Evolutionary conservation across 2,113 vertebrate species (phyloP), one percentile per base, ranked within the genome.

Genomic region (Rhabdomys dilectus): DNA sequence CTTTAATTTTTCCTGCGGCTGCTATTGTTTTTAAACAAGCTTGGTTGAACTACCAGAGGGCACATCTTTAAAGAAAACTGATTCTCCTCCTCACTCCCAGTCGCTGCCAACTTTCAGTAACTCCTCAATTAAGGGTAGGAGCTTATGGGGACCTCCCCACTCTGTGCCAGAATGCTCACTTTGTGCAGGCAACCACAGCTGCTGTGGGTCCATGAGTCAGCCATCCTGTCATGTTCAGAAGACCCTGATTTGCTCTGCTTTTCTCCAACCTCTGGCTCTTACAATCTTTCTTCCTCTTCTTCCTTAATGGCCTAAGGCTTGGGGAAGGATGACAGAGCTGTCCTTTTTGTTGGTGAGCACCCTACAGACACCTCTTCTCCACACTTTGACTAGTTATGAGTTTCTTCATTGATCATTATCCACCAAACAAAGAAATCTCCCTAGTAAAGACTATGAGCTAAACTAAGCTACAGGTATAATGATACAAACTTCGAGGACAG

Each of bases 91-190:
- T 34, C 53, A 70, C 9, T 26, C 62, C 24, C 24, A 81, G 78
- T 39, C 58, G 78, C 34, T n/a, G 19, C 36, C 16, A 51, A 3
- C 48, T 10, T 15, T 11, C 78, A n/a, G 12, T 11, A 81, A 19
- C 2, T 12, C 34, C 53, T 7, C 53, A 58, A 0, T n/a, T 3
- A 82, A 6, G 17, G 10, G 21, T 3, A 1, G 19, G 5, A 9
- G 53, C 17, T 51, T 31, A 34, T 19, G 45, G 45, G 26, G 13
- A 3, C 51, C 34, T 76, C 17, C 77, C 1, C 51, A 56, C 10
- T 81, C 51, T 53, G 45, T 80, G 77, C 78, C 34, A 11, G 31
- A 53, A 5, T 31, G 5, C 51, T 58, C 34, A 4, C 51, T 56
- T 21, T n/a, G 31, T 6, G 51, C 21, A 39, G 53, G 15, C 31